Evolutionary conservation across 2,113 vertebrate species (phyloP).

Genomic region (Ageneiosus marmoratus): DNA sequence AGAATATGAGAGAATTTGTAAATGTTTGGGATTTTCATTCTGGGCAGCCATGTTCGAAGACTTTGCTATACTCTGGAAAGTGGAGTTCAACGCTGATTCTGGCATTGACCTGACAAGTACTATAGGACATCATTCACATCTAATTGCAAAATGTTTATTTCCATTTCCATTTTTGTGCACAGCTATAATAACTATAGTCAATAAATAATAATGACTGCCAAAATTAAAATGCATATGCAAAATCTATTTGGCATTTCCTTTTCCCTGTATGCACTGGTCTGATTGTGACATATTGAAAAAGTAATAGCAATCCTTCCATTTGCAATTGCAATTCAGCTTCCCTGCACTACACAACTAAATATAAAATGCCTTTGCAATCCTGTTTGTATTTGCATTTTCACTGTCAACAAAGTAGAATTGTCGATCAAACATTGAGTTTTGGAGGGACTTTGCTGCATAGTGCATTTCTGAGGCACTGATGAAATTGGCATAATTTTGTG

Average conservation of each 20-base stretch:
- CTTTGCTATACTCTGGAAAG: too few species aligned
- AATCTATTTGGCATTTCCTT: neutral
- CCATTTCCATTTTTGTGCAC: neutral
- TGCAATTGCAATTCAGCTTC: neutral
- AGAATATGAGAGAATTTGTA: too few species aligned
- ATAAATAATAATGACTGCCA: neutral
- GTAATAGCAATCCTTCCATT: conserved; percentile 2
- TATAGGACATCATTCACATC: neutral
- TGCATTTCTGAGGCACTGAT: neutral
- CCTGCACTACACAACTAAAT: neutral
- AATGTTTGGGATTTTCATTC: too few species aligned
- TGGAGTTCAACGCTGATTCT: too few species aligned
- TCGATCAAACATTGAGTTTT: conserved; percentile 3
- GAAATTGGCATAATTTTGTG: neutral
- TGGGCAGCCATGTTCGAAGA: too few species aligned
- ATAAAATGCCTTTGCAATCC: conserved; percentile 9
- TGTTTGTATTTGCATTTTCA: neutral
- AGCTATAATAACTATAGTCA: too few species aligned
- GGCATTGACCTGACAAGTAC: neutral
- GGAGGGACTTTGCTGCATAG: neutral
- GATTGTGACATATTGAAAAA: neutral
- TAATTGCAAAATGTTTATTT: neutral
- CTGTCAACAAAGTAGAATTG: neutral
- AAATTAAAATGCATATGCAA: neutral
- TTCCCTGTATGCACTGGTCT: neutral